Conservation (phyloP, 2,888 invertebrate genomes). For the Chirona hameri region DNA sequence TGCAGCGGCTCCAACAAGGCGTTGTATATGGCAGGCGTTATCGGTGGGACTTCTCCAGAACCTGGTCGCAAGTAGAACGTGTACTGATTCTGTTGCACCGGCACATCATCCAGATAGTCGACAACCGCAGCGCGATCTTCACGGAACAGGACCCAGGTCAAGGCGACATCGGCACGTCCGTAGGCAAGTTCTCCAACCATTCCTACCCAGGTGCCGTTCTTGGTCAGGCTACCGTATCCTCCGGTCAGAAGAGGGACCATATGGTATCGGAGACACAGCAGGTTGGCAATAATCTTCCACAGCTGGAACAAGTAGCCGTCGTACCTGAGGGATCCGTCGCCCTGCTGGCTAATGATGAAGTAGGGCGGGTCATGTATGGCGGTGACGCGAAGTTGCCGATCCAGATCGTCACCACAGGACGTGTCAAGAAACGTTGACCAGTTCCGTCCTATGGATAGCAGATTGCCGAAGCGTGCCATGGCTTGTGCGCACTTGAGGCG, state of each 20-base stretch:
- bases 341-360: too few species aligned
- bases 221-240: conserved; percentile 35
- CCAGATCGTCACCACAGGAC: too few species aligned
- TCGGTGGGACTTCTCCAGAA: not conserved
- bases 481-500: too few species aligned
- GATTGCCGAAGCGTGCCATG: too few species aligned
- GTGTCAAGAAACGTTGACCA: too few species aligned
- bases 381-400: too few species aligned
- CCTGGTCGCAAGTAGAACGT: not conserved
- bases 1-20: not conserved
- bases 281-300: too few species aligned
- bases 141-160: not conserved
- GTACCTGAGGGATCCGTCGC: too few species aligned
- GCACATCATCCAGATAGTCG: not conserved
- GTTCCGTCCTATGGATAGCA: too few species aligned
- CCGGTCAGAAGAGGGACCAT: conserved; percentile 33
- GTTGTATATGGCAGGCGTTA: not conserved
- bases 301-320: too few species aligned
- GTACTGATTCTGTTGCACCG: not conserved
- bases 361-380: too few species aligned
- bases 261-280: conserved; percentile 35
- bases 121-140: not conserved
- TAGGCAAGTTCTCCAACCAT: conserved; percentile 38
- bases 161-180: not conserved
- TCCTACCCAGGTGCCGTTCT: conserved; percentile 37